phyloP scores from a whole-genome alignment of 2,113 vertebrate genomes.

The Psilopsiagon aymara region DNA sequence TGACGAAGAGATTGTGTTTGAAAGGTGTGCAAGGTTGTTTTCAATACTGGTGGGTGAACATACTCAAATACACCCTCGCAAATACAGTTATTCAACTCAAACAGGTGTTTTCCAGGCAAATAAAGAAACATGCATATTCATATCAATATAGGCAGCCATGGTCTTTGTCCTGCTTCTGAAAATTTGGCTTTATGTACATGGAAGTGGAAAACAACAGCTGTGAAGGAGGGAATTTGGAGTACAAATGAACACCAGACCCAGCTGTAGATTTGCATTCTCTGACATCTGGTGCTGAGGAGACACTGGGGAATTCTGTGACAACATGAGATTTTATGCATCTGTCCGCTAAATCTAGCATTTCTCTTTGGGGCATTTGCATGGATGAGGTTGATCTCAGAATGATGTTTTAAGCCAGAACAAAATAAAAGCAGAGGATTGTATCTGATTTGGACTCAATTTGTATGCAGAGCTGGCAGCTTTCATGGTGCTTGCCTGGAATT shows the following conservation, averaged over 20 bases:
- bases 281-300: conserved; percentile 57
- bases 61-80: not conserved
- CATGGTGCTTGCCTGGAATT: not conserved
- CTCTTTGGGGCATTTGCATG: conserved; percentile 11
- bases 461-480: not conserved
- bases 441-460: not conserved
- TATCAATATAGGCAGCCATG: not conserved
- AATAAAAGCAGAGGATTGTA: not conserved
- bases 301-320: conserved; percentile 38
- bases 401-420: not conserved
- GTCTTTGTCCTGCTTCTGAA: not conserved
- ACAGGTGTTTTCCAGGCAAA: not conserved
- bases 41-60: accelerated
- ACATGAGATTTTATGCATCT: conserved; percentile 56
- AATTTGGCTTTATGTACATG: not conserved
- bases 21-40: not conserved
- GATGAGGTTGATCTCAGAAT: conserved; percentile 5
- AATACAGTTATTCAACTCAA: not conserved
- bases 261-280: conserved; percentile 57
- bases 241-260: conserved; percentile 47
- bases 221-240: conserved; percentile 25
- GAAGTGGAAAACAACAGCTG: conserved; percentile 63
- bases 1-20: not conserved
- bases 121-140: not conserved
- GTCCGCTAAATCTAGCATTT: conserved; percentile 45